phyloP scores from a whole-genome alignment of 2,113 vertebrate species.

The Pedionomus torquatus region DNA sequence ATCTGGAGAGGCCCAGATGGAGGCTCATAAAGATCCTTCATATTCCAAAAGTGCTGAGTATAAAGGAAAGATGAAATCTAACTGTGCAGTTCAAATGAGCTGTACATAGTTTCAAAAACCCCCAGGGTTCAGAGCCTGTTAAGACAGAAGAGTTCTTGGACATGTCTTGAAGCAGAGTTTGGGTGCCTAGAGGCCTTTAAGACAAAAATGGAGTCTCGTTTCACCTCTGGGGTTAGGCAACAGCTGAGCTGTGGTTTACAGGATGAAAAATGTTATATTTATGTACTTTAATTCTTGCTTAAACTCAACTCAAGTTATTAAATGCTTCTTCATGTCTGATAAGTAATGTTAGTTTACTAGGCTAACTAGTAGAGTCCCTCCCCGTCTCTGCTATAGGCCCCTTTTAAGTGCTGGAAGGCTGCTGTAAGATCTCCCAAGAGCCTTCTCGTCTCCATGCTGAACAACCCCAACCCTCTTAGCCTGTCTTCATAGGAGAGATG shows the following conservation, averaged over 20 bases:
- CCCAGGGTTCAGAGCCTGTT: not conserved
- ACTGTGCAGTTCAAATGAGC: not conserved
- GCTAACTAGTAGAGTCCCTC: not conserved
- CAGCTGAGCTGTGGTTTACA: not conserved
- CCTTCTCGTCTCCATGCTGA: no score
- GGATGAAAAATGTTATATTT: not conserved
- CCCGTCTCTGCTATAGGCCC: no score
- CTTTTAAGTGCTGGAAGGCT: no score
- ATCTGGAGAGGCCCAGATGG: not conserved
- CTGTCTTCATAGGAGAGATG: no score
- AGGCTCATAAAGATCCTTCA: not conserved
- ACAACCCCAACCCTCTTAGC: no score
- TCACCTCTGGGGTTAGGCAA: not conserved
- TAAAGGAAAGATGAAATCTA: constrained; percentile 23
- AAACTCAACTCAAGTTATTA: not conserved
- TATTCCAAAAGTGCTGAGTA: constrained; percentile 24
- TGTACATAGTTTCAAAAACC: not conserved
- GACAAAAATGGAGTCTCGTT: not conserved
- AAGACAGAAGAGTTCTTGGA: not conserved
- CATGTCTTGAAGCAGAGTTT: not conserved
- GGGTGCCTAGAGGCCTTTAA: not conserved
- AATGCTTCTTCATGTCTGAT: not conserved
- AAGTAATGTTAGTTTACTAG: not conserved
- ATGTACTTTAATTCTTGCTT: not conserved
- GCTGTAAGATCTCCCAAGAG: no score